phyloP scores from a whole-genome alignment of 30 jellyfish, hydroid and myxozoan genomes.

The Clytia hemisphaerica region DNA sequence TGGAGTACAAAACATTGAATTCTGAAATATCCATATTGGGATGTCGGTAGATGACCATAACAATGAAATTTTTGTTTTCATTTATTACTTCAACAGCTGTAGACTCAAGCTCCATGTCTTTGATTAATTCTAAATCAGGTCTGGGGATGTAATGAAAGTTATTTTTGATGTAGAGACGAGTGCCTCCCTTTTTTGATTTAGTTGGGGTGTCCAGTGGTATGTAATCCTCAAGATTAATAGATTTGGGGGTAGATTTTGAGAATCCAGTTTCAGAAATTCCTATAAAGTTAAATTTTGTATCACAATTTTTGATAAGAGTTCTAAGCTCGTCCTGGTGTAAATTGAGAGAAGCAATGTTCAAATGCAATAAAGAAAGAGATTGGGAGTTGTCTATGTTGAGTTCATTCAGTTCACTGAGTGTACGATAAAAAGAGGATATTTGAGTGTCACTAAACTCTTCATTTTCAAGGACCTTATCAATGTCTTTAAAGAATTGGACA shows the following conservation, averaged over 20 bases:
- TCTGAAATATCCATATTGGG: neutral
- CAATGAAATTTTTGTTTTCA: neutral
- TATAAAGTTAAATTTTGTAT: neutral
- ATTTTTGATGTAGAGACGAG: neutral
- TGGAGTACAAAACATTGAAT: neutral
- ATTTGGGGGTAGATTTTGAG: neutral
- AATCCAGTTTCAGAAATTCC: neutral
- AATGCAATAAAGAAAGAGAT: neutral
- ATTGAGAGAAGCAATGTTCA: neutral
- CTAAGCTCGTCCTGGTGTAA: neutral
- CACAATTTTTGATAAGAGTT: neutral
- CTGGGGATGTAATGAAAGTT: neutral
- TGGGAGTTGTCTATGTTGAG: no score
- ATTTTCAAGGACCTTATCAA: neutral
- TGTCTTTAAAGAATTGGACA: slow-evolving; percentile 8
- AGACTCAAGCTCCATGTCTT: neutral
- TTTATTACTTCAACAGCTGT: neutral
- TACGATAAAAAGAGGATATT: neutral
- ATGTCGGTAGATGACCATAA: neutral
- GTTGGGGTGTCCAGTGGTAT: neutral
- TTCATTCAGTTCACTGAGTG: neutral
- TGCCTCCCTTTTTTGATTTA: neutral
- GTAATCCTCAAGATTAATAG: neutral
- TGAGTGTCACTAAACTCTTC: neutral
- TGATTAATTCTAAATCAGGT: neutral